Evolutionary conservation across 2,113 vertebrate species (phyloP), one percentile per base, ranked within the genome.

Genomic region (Macaca nemestrina): DNA sequence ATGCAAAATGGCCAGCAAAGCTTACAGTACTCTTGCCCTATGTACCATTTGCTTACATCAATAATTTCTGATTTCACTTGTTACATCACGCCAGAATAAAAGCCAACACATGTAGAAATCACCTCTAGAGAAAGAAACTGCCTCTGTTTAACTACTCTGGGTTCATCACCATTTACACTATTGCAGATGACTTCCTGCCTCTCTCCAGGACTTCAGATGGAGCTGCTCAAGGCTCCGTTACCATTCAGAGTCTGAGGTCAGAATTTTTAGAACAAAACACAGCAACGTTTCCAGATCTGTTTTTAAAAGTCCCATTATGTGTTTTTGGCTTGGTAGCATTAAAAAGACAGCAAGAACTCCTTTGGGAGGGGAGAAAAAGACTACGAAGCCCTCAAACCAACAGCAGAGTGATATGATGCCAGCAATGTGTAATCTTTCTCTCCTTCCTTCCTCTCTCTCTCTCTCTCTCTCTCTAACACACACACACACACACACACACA

Each of bases 201-300:
- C 11, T 86, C 55, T 80, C 48, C 59, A 35, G 22, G 52, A 25
- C 27, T 45, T 90, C 43, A 27, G 10, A 59, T 11, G 27, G 14
- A 80, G 6, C n/a, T 45, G n/a, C n/a, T 18, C 1, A 1, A 57
- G 14, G 3, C 10, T 50, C 59, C 2, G 27, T 25, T 45, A 73
- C 18, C 82, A 93, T n/a, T 85, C 55, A 80, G 38, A 38, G n/a
- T 27, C 79, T 73, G 23, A 45, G 61, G 13, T 13, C 48, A 88
- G 14, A 6, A 72, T 90, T 80, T 94, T 61, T 43, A 85, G 40
- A 91, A 50, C 45, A 93, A 96, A 90, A 85, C 76, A 90, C 32
- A 61, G 30, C 0, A 23, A 79, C 18, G 30, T 76, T 64, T 84
- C 45, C 48, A 88, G 35, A 45, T 40, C 70, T 18, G 20, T 13